Percentiles rank a stretch among this genome's conserved stretches.
phyloP scores from a whole-genome alignment of 2,113 vertebrate species.

The Dinomys branickii region DNA sequence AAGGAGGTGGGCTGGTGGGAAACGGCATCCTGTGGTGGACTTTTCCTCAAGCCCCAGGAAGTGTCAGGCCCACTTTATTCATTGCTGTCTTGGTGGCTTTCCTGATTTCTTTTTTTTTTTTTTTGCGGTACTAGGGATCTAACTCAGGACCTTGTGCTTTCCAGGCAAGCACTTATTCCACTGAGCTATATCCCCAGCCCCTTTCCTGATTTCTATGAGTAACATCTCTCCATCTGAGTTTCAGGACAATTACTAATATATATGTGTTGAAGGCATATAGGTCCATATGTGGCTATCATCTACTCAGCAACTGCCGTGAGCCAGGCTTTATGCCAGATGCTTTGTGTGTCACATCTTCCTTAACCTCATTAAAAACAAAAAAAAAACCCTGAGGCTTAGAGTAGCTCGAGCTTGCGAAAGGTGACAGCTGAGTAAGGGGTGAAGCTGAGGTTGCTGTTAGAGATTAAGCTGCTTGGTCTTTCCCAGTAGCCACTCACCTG shows the following conservation, averaged over 20 bases:
- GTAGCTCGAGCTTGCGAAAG: background rate
- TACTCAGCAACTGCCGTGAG: background rate
- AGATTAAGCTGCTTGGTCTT: background rate
- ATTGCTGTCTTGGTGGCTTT: background rate
- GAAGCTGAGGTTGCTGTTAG: background rate
- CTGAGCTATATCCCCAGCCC: no score
- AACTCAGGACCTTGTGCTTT: no score
- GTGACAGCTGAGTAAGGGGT: background rate
- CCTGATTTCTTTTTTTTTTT: no score
- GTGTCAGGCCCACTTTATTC: background rate
- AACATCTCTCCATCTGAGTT: background rate
- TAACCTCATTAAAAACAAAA: background rate
- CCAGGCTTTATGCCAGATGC: background rate
- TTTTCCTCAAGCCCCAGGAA: background rate
- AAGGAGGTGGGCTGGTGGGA: background rate
- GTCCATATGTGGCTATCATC: background rate
- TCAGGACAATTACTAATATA: background rate
- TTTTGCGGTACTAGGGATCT: no score
- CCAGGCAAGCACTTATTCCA: no score
- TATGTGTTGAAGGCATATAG: background rate
- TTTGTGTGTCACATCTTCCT: background rate
- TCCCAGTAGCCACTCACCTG: background rate
- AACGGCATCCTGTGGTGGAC: background rate
- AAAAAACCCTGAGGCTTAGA: constrained; percentile 11
- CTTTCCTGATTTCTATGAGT: constrained; percentile 40